Percentiles rank a stretch among this genome's conserved stretches.
phyloP scores from a whole-genome alignment of 2,797 vertebrate species.

The Propithecus perrieri region DNA sequence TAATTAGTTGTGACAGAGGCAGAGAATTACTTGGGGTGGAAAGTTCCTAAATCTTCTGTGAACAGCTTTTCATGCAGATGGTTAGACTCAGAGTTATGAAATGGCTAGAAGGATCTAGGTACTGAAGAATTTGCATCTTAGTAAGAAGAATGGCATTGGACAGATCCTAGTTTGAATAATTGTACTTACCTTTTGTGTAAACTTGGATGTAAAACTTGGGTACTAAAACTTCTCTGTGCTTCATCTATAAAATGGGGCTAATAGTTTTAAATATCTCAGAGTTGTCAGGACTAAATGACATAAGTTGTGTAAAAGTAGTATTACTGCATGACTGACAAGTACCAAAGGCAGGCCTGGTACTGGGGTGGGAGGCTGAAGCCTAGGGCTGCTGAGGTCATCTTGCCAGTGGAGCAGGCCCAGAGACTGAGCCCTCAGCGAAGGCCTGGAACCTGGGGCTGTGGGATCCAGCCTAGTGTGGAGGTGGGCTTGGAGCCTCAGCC shows the following conservation, averaged over 20 bases:
- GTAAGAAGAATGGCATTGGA: not conserved
- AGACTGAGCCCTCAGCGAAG: not conserved
- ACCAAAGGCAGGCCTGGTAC: not conserved
- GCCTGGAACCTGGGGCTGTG: not conserved
- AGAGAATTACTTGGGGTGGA: not conserved
- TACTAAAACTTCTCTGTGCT: not conserved
- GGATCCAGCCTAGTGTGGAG: not conserved
- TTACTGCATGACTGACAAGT: not conserved
- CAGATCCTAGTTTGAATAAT: not conserved
- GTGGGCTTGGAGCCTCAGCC: not conserved
- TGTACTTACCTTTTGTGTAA: not conserved
- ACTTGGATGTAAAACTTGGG: not conserved
- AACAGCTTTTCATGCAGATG: not conserved
- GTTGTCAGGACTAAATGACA: not conserved
- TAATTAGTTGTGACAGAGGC: slow-evolving; percentile 12
- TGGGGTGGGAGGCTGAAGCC: not conserved
- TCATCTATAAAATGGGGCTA: not conserved
- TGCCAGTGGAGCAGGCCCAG: not conserved
- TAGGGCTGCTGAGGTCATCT: not conserved
- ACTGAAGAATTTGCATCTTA: not conserved
- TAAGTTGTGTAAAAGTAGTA: not conserved
- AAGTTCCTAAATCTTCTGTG: not conserved
- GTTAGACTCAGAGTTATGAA: not conserved
- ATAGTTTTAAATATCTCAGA: not conserved
- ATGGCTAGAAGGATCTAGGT: not conserved